Conservation (phyloP, 2,113 vertebrate genomes). For the Zingel zingel region DNA sequence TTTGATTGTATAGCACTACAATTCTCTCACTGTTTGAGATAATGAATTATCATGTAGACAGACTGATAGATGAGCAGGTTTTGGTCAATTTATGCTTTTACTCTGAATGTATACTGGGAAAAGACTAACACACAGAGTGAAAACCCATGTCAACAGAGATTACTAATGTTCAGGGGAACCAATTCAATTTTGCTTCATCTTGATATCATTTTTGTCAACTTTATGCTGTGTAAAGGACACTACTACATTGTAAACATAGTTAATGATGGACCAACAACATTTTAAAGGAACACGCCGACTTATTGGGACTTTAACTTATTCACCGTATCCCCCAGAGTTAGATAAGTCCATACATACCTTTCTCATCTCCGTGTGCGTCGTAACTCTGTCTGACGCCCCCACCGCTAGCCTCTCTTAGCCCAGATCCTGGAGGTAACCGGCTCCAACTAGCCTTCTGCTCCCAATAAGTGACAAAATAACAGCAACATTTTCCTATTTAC, state of each 20-base stretch:
- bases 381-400: no score
- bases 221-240: not conserved
- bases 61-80: not conserved
- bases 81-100: not conserved
- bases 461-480: no score
- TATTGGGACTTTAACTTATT: no score
- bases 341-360: no score
- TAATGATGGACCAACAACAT: not conserved
- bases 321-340: no score
- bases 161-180: not conserved
- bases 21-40: not conserved
- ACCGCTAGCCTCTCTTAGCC: no score
- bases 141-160: not conserved
- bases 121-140: not conserved
- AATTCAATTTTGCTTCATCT: not conserved
- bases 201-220: not conserved
- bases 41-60: not conserved
- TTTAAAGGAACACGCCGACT: no score
- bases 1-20: not conserved
- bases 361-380: no score
- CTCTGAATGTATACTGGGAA: not conserved
- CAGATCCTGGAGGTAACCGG: no score
- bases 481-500: no score
- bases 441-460: no score
- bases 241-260: slow-evolving; percentile 48